phyloP scores from a whole-genome alignment of 2,113 vertebrate species.

The Chaenocephalus aceratus region DNA sequence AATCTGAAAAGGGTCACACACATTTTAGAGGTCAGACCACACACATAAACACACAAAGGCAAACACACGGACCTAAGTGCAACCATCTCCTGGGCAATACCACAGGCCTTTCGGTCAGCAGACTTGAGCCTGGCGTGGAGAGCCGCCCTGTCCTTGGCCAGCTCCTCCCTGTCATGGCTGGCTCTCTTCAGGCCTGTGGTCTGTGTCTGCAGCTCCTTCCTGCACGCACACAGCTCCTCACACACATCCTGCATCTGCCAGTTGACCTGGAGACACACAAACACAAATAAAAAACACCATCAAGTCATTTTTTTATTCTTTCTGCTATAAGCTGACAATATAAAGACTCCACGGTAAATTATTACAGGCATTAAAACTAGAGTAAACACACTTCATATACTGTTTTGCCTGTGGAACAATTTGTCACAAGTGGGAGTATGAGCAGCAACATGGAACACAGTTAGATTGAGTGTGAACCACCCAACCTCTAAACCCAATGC shows the following conservation, averaged over 20 bases:
- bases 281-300: slow-evolving; percentile 1
- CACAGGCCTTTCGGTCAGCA: slow-evolving; percentile 81
- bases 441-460: background rate
- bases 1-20: slow-evolving; percentile 22
- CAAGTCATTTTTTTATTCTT: slow-evolving; percentile 9
- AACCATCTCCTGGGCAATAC: slow-evolving; percentile 81
- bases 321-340: background rate
- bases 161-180: slow-evolving; percentile 76
- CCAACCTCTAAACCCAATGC: background rate
- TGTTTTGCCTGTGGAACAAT: slow-evolving; percentile 1
- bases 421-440: background rate
- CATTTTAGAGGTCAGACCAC: slow-evolving; percentile 47
- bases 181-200: slow-evolving; percentile 70
- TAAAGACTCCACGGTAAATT: background rate
- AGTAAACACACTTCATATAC: background rate
- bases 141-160: slow-evolving; percentile 80
- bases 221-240: slow-evolving; percentile 79
- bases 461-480: slow-evolving; percentile 17
- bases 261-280: slow-evolving; percentile 71
- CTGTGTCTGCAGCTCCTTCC: slow-evolving; percentile 81
- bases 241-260: slow-evolving; percentile 76
- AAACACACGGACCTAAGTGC: slow-evolving; percentile 82
- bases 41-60: slow-evolving; percentile 19
- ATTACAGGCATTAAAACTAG: slow-evolving; percentile 5
- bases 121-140: slow-evolving; percentile 83